These are phyloP conservation scores for Melanaphis sacchari DNA, from an alignment of 1,140 invertebrate species.

Conservation along the genomic window DNA sequence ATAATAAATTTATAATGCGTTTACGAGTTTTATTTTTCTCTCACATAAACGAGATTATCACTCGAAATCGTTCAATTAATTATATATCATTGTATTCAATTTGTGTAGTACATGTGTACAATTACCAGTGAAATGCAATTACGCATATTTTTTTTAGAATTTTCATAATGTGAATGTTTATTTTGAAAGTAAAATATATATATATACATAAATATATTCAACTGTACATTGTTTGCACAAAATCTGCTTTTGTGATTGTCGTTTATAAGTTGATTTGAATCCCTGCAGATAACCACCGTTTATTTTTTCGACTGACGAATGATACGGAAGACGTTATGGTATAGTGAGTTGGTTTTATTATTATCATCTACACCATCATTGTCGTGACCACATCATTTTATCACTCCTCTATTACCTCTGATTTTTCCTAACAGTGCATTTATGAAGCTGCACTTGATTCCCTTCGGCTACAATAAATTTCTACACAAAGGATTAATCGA, in stretches of 20 bases:
- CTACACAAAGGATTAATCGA: slow-evolving; percentile 5
- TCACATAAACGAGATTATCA: background rate
- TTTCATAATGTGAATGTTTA: background rate
- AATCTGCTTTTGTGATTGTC: background rate
- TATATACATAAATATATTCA: background rate
- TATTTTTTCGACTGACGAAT: too few relatives aligned
- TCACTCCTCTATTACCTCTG: background rate
- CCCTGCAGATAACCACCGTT: background rate
- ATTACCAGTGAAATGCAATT: background rate
- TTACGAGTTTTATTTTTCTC: background rate
- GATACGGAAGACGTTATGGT: background rate
- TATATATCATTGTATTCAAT: background rate
- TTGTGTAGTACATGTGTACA: background rate
- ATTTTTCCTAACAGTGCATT: background rate
- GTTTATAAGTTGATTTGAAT: background rate
- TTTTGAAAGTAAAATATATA: background rate
- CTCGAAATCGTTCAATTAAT: background rate
- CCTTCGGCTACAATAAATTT: background rate
- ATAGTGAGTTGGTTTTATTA: background rate
- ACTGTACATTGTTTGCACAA: background rate
- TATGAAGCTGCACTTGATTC: background rate
- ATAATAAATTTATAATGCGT: slow-evolving; percentile 2
- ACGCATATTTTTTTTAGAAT: background rate
- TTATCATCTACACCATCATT: background rate
- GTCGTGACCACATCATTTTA: background rate